Evolutionary conservation across 2,888 invertebrate genomes (phyloP).

Genomic region (Nasonia oneida): DNA sequence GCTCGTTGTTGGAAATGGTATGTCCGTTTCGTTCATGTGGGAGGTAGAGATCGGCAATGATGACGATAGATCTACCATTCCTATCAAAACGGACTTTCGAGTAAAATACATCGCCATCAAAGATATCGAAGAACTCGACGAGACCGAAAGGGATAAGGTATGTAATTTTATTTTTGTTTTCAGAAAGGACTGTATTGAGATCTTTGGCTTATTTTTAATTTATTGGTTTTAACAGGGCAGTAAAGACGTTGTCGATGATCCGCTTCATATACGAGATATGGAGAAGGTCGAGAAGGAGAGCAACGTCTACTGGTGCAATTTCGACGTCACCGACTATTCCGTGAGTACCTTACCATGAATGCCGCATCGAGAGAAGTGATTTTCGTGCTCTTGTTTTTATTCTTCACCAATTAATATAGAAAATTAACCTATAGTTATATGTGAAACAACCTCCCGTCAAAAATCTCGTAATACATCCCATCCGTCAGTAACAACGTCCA

Average conservation of each 20-base stretch:
- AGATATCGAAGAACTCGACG: slow-evolving; percentile 73
- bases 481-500: background rate
- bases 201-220: background rate
- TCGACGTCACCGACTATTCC: slow-evolving; percentile 91
- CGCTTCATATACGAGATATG: slow-evolving; percentile 78
- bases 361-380: background rate
- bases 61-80: slow-evolving; percentile 76
- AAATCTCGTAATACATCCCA: background rate
- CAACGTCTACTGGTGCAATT: slow-evolving; percentile 83
- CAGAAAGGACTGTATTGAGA: background rate
- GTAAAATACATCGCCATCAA: slow-evolving; percentile 81
- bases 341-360: slow-evolving; percentile 74
- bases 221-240: slow-evolving; percentile 35
- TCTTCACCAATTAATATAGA: background rate
- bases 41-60: slow-evolving; percentile 81
- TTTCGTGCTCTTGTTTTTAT: background rate
- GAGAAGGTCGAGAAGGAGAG: slow-evolving; percentile 78
- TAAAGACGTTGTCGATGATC: slow-evolving; percentile 73
- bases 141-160: slow-evolving; percentile 58
- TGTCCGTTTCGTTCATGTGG: slow-evolving; percentile 92
- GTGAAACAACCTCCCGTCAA: background rate
- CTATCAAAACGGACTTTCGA: slow-evolving; percentile 84
- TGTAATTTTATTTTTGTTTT: background rate
- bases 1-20: slow-evolving; percentile 87
- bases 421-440: slow-evolving; percentile 1